phyloP scores from a whole-genome alignment of 64 coral and sea anemone species.

The Acropora tenuis region DNA sequence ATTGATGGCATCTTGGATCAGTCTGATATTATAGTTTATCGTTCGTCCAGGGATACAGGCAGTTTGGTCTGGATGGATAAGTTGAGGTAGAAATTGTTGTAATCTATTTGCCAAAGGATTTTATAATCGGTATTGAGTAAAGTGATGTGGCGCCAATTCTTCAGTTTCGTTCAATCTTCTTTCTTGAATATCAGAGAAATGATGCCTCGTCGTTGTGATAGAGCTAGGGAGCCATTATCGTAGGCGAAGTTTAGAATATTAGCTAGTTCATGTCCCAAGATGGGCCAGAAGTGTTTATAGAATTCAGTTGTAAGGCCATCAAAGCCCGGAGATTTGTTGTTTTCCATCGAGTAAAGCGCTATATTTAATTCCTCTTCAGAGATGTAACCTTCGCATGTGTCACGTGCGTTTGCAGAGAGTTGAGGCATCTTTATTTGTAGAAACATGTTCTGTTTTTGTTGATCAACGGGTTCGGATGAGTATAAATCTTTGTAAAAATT shows the following conservation, averaged over 20 bases:
- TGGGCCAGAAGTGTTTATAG: slow-evolving; percentile 9
- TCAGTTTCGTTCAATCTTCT: not conserved
- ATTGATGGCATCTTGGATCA: not conserved
- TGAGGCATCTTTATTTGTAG: not conserved
- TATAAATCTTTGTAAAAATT: slow-evolving; percentile 2
- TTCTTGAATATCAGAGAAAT: too few species aligned
- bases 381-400: too few species aligned
- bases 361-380: not conserved
- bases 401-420: too few species aligned
- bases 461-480: not conserved
- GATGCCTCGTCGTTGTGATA: not conserved
- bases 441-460: not conserved
- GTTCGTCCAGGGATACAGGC: not conserved
- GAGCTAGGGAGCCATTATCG: not conserved
- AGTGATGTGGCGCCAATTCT: slow-evolving; percentile 45
- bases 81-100: not conserved
- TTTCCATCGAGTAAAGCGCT: not conserved
- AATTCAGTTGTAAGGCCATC: not conserved
- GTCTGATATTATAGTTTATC: slow-evolving; percentile 7
- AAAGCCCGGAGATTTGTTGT: not conserved
- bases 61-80: slow-evolving; percentile 22
- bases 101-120: slow-evolving; percentile 21
- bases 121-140: slow-evolving; percentile 64
- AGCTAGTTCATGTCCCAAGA: not conserved
- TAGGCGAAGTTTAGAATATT: not conserved